Evolutionary conservation across 1,140 invertebrate species (phyloP), one percentile per base, ranked within the genome.

Genomic region (Drosophila serrata): DNA sequence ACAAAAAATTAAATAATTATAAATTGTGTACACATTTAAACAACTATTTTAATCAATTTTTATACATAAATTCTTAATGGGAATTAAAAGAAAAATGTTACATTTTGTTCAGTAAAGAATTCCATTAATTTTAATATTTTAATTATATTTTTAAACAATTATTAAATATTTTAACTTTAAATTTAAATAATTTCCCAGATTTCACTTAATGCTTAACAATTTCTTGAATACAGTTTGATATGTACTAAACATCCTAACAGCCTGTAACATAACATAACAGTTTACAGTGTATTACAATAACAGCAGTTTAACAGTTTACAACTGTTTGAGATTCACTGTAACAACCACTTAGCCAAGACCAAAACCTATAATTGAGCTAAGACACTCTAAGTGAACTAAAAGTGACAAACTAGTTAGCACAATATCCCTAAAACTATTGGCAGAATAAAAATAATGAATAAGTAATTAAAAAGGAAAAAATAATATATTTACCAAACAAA

Each of bases 351-450:
- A 85, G 68, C 27, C 13, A 1, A 57, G 59, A 51, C 78, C 56
- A 11, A 39, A 37, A 46, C 63, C 59, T 0, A 0, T 15, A 15
- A 1, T 9, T 22, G 31, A 72, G 55, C 40, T 31, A 7, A 19
- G 75, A 56, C 75, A 53, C 40, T 0, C 15, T 40, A 24, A 4
- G 0, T 55, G 73, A 31, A 59, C 81, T 84, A 85, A 84, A 79
- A 56, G 4, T 22, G 24, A 3, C 13, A 22, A 22, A 12, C 2
- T 9, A 12, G 48, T 62, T 60, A 70, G 4, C 24, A 42, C 61
- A 58, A 27, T 58, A 6, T 1, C n/a, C 19, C 3, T 19, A 0
- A 58, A 81, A 57, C 40, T 61, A 3, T 15, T 24, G 5, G 3
- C n/a, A 24, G 35, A 11, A 12, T 61, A 24, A 19, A 37, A 7